These are phyloP conservation scores for Colius striatus DNA, from an alignment of 2,113 vertebrate genomes.

Conservation along the genomic window DNA sequence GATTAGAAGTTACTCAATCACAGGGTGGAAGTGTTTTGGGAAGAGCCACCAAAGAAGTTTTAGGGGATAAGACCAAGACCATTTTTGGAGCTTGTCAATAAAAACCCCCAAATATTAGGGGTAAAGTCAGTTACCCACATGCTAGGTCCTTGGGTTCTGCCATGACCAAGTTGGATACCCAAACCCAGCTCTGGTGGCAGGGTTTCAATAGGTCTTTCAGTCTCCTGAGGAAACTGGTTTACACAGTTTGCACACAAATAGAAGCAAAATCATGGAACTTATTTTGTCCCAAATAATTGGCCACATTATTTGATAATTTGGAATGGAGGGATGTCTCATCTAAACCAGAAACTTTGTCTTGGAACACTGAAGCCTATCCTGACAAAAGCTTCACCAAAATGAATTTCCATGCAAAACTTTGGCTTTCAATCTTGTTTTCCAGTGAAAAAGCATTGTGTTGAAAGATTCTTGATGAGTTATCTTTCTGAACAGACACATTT, in stretches of 20 bases:
- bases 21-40: not conserved
- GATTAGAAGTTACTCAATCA: not conserved
- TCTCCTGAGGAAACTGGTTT: not conserved
- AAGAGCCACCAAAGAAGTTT: not conserved
- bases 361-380: not conserved
- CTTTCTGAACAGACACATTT: not conserved
- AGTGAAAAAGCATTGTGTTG: not conserved
- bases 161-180: not conserved
- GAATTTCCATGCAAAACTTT: not conserved
- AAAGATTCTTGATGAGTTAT: conserved; percentile 23
- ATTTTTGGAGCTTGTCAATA: not conserved
- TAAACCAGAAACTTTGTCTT: not conserved
- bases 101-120: not conserved
- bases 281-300: not conserved
- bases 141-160: not conserved
- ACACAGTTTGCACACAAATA: not conserved
- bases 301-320: not conserved
- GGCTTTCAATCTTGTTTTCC: not conserved
- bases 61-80: not conserved
- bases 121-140: not conserved
- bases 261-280: not conserved
- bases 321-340: not conserved
- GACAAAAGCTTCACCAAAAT: not conserved
- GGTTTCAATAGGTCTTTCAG: not conserved
- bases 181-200: not conserved